A percentile compares a stretch with the other conserved stretches of the same genome.
Conservation (phyloP, 2,888 invertebrate species). For the Camponotus fellah region DNA sequence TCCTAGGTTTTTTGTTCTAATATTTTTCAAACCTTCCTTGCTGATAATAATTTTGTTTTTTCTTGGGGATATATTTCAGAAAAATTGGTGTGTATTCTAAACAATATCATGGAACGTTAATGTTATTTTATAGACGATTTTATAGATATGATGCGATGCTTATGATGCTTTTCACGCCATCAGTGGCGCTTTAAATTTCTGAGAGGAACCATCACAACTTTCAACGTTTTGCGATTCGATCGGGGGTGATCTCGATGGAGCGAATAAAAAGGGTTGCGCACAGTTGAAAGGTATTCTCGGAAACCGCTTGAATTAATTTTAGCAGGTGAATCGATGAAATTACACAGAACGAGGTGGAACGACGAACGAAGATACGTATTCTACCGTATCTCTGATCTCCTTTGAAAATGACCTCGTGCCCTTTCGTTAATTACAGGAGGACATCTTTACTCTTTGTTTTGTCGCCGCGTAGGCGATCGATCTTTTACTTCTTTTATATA, state of each 20-base stretch:
- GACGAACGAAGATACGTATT: slow-evolving; percentile 15
- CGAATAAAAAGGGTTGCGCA: slow-evolving; percentile 31
- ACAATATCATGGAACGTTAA: neutral
- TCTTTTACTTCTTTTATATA: slow-evolving; percentile 32
- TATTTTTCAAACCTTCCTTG: neutral
- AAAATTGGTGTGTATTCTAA: neutral
- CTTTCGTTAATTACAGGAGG: slow-evolving; percentile 48
- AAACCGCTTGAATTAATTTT: slow-evolving; percentile 50
- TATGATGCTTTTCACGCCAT: slow-evolving; percentile 10
- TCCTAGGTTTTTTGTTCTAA: neutral
- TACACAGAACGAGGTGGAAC: slow-evolving; percentile 27
- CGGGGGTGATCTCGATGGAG: slow-evolving; percentile 8
- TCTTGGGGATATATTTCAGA: neutral
- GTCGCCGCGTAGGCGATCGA: slow-evolving; percentile 42
- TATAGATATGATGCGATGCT: neutral
- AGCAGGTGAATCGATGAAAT: slow-evolving; percentile 49
- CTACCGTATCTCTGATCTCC: slow-evolving; percentile 41
- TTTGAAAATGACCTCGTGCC: slow-evolving; percentile 39
- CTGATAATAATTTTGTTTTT: neutral
- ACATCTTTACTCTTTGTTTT: slow-evolving; percentile 47
- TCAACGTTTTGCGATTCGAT: slow-evolving; percentile 28
- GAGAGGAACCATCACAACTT: slow-evolving; percentile 13
- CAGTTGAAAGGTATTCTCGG: slow-evolving; percentile 40
- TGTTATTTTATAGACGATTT: neutral
- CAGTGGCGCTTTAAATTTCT: slow-evolving; percentile 14